These are phyloP conservation scores for Mus caroli DNA, from an alignment of 2,797 vertebrate genomes.

Conservation along the genomic window DNA sequence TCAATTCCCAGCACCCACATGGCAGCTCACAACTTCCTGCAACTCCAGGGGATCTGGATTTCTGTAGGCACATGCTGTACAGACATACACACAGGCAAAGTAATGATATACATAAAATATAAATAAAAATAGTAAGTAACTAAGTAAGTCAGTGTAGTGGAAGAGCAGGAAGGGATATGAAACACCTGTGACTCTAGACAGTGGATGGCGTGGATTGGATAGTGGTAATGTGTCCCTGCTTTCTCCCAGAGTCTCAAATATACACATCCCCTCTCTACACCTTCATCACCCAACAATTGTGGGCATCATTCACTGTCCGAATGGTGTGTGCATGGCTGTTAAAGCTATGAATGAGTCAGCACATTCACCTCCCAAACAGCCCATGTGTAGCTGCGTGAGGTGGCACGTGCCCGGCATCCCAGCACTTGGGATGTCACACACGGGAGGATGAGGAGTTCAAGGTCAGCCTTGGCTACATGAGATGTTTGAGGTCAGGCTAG, in stretches of 20 bases:
- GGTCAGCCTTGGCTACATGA: not conserved
- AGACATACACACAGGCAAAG: not conserved
- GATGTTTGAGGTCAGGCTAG: not conserved
- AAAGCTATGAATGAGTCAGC: not conserved
- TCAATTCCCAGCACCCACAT: no score
- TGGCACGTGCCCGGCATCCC: not conserved
- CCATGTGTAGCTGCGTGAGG: not conserved
- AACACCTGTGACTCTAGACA: no score
- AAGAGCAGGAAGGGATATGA: no score
- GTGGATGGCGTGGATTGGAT: not conserved
- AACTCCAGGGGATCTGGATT: not conserved
- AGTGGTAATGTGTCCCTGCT: not conserved
- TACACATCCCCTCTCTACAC: not conserved
- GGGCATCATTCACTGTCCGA: not conserved
- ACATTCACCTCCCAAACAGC: not conserved
- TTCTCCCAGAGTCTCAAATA: not conserved
- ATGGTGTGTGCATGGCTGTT: not conserved
- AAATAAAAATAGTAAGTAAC: not conserved
- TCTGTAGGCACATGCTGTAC: not conserved
- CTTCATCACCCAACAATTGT: not conserved
- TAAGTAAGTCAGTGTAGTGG: not conserved
- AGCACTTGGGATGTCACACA: not conserved
- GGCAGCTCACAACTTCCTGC: not conserved
- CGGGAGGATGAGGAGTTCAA: not conserved
- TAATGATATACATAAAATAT: not conserved